Evolutionary conservation across 2,888 invertebrate species (phyloP), one percentile per base, ranked within the genome.

Genomic region (Parapristionchus giblindavisi): DNA sequence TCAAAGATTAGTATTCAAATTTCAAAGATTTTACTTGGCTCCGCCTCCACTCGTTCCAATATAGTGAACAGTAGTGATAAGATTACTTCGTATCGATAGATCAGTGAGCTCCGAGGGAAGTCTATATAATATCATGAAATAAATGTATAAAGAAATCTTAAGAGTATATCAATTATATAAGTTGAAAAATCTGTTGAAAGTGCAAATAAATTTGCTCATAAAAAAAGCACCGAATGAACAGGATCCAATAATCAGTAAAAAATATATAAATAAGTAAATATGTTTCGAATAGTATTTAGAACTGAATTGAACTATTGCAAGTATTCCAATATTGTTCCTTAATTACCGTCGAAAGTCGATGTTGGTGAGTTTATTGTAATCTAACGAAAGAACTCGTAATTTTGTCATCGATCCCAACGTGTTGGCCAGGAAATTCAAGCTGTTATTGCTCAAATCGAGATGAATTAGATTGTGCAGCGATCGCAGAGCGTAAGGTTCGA

Each of bases 81-180:
- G 71, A 56, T 83, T 83, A 43, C 79, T 77, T 32, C 83, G 79
- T 32, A 83, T 76, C 0, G 83, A 83, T 5, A 83, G 76, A 54
- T 83, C 83, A 2, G 81, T 81, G 29, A 83, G 73, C 36, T 79
- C 79, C 32, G 81, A 80, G 0, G 83, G 83, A 43, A 83, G 78
- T 74, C 82, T 82, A 74, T n/a, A n/a, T n/a, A n/a, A n/a, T n/a
- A n/a, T n/a, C n/a, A n/a, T n/a, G n/a, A n/a, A n/a, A n/a, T n/a
- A n/a, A n/a, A n/a, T n/a, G n/a, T n/a, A n/a, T n/a, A n/a, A n/a
- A n/a, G n/a, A n/a, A n/a, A n/a, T n/a, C n/a, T n/a, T n/a, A n/a
- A n/a, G n/a, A n/a, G n/a, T n/a, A n/a, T n/a, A n/a, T n/a, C n/a
- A n/a, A n/a, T n/a, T n/a, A n/a, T n/a, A n/a, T n/a, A n/a, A n/a